phyloP scores from a whole-genome alignment of 1,140 invertebrate species.

The Himalopsyche phryganea region DNA sequence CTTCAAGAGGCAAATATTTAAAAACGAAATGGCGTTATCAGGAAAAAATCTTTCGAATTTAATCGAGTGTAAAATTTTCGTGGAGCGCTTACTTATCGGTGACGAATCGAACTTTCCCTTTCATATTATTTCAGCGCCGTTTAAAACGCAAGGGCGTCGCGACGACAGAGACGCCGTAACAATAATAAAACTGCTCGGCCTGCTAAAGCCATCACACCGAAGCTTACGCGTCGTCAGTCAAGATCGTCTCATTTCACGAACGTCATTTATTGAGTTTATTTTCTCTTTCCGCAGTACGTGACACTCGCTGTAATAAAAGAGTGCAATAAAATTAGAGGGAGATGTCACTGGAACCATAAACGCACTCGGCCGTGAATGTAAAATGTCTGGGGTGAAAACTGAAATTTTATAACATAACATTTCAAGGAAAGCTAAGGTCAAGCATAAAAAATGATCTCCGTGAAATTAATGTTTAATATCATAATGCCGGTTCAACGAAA shows the following conservation, averaged over 20 bases:
- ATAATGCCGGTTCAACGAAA: background rate
- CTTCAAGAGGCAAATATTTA: background rate
- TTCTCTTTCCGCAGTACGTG: constrained; percentile 3
- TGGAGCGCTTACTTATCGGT: constrained; percentile 6
- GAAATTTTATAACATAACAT: constrained; percentile 8
- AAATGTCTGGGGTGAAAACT: constrained; percentile 22
- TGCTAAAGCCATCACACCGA: constrained; percentile 20
- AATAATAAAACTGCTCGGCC: constrained; percentile 17
- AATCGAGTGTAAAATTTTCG: constrained; percentile 1
- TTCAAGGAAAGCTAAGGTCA: background rate
- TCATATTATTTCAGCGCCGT: constrained; percentile 2
- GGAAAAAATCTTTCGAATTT: constrained; percentile 1
- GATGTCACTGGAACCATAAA: background rate
- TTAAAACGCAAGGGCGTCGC: constrained; percentile 4
- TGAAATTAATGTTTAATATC: constrained; percentile 4
- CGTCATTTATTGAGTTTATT: background rate
- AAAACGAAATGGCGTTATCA: background rate
- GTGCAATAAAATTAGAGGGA: constrained; percentile 1
- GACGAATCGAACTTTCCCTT: constrained; percentile 10
- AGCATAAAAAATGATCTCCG: background rate
- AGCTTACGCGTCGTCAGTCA: constrained; percentile 17
- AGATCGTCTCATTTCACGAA: background rate
- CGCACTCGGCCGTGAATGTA: constrained; percentile 15
- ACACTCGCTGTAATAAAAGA: background rate
- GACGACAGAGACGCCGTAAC: constrained; percentile 15